These are phyloP conservation scores for Agonopterix subpropinquella DNA, from an alignment of 2,888 invertebrate species.

Conservation along the genomic window DNA sequence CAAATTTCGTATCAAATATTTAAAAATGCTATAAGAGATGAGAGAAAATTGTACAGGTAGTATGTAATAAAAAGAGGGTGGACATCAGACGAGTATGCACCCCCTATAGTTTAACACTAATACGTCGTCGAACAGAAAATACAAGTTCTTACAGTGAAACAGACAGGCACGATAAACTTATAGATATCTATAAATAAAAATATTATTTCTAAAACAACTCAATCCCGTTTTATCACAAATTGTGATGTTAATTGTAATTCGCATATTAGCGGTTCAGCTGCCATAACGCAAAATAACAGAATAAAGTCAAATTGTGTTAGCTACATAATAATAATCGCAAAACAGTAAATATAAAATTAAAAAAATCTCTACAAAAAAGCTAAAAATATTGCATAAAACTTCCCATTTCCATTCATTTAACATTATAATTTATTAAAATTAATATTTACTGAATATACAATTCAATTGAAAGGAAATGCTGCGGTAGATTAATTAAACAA, in stretches of 20 bases:
- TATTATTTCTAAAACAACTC: constrained; percentile 34
- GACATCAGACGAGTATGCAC: background rate
- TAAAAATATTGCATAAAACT: constrained; percentile 58
- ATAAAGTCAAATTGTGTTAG: constrained; percentile 13
- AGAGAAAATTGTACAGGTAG: constrained; percentile 56
- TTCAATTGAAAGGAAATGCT: constrained; percentile 35
- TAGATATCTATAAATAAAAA: constrained; percentile 37
- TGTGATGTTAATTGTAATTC: constrained; percentile 53
- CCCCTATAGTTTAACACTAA: background rate
- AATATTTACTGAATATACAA: constrained; percentile 64
- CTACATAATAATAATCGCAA: constrained; percentile 18
- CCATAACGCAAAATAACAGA: constrained; percentile 21
- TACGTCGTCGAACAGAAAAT: constrained; percentile 9
- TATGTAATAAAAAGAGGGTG: constrained; percentile 25
- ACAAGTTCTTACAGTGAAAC: constrained; percentile 23
- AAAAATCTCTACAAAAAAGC: constrained; percentile 32
- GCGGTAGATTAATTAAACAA: constrained; percentile 23
- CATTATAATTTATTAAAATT: constrained; percentile 50
- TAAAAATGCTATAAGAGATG: constrained; percentile 55
- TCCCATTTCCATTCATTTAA: constrained; percentile 31
- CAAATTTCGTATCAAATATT: constrained; percentile 67
- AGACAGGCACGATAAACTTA: constrained; percentile 61
- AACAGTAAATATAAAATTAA: constrained; percentile 33
- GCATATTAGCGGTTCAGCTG: constrained; percentile 33
- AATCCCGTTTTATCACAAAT: constrained; percentile 54